Evolutionary conservation across 2,888 invertebrate species (phyloP).

Genomic region (Encarsia formosa): DNA sequence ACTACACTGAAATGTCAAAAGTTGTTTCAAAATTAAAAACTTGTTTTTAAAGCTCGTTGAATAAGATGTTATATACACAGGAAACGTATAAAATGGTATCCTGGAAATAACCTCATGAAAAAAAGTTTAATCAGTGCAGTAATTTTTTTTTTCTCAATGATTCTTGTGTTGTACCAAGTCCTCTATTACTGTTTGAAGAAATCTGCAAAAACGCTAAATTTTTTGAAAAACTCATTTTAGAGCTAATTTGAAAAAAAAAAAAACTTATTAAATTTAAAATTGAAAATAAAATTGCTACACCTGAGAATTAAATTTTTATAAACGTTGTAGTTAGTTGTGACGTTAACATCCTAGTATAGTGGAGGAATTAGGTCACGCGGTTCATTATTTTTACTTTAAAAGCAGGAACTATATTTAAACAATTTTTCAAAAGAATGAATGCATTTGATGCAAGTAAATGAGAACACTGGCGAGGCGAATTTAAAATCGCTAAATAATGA

Average conservation of each 20-base stretch:
- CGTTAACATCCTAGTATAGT: too few species aligned
- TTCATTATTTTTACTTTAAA: constrained; percentile 15
- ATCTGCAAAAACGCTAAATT: too few species aligned
- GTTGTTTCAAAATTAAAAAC: constrained; percentile 29
- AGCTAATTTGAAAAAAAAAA: too few species aligned
- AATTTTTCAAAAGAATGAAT: background rate
- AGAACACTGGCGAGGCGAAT: constrained; percentile 19
- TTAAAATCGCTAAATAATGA: constrained; percentile 21
- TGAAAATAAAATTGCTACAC: too few species aligned
- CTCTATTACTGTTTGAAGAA: too few species aligned
- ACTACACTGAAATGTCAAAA: constrained; percentile 25
- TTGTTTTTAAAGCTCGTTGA: constrained; percentile 25
- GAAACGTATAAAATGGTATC: background rate
- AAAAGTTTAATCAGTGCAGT: too few species aligned
- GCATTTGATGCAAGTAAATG: constrained; percentile 13
- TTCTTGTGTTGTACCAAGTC: too few species aligned
- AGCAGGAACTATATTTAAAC: background rate
- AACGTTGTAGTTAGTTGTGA: too few species aligned
- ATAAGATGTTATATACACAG: constrained; percentile 23
- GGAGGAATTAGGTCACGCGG: constrained; percentile 2
- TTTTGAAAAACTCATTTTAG: too few species aligned
- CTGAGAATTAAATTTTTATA: too few species aligned
- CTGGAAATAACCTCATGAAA: constrained; percentile 15
- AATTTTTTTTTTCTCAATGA: too few species aligned
- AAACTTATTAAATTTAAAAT: too few species aligned